phyloP scores from a whole-genome alignment of 37 sponge, comb jelly and placozoan genomes.

The Crambe crambe region DNA sequence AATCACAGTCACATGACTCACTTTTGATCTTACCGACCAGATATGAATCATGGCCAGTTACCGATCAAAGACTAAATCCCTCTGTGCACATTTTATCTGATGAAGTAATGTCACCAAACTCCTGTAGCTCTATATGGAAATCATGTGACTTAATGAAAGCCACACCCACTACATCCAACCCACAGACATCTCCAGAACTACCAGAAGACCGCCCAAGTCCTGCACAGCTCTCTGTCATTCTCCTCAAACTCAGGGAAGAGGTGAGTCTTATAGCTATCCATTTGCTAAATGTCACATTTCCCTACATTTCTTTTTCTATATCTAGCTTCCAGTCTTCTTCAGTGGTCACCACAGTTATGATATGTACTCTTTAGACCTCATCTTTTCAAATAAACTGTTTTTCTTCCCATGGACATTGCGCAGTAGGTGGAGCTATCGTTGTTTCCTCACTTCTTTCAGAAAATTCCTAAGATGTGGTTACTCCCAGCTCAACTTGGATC shows the following conservation, averaged over 20 bases:
- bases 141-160: background rate
- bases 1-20: too few relatives aligned
- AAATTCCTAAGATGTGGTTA: background rate
- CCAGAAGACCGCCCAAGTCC: constrained; percentile 45
- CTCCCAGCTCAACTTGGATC: constrained; percentile 27
- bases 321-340: constrained; percentile 65
- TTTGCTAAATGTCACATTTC: too few relatives aligned
- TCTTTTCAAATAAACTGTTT: constrained; percentile 47
- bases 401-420: background rate
- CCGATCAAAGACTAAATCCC: too few relatives aligned
- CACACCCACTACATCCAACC: background rate
- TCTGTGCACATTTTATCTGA: too few relatives aligned
- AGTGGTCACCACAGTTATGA: constrained; percentile 55
- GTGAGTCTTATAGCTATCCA: constrained; percentile 7
- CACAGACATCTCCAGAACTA: background rate
- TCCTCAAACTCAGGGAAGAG: constrained; percentile 77
- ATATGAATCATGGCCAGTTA: too few relatives aligned
- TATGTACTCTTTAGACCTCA: constrained; percentile 45
- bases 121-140: background rate
- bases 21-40: too few relatives aligned
- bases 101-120: too few relatives aligned
- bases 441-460: constrained; percentile 10
- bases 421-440: constrained; percentile 24
- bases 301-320: too few relatives aligned
- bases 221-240: constrained; percentile 51